phyloP scores from a whole-genome alignment of 2,113 vertebrate genomes.

The Carassius carassius region DNA sequence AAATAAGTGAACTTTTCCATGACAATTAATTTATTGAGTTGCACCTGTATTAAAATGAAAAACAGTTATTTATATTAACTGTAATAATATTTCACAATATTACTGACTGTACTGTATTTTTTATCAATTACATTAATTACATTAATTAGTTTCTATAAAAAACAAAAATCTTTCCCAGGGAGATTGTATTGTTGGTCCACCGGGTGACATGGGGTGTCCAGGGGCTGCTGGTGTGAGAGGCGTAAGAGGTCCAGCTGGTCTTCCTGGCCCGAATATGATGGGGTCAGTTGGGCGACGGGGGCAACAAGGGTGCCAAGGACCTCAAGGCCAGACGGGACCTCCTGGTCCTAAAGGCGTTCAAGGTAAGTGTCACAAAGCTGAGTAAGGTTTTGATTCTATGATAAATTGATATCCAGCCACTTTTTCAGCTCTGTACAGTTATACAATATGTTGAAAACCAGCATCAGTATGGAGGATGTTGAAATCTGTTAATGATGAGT shows the following conservation, averaged over 20 bases:
- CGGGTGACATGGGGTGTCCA: conserved; percentile 80
- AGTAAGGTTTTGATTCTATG: not conserved
- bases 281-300: conserved; percentile 81
- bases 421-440: no score
- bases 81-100: no score
- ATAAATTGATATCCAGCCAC: no score
- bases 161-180: conserved; percentile 72
- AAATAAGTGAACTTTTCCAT: no score
- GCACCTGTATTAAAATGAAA: no score
- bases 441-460: not conserved
- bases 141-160: not conserved
- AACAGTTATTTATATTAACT: no score
- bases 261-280: conserved; percentile 73
- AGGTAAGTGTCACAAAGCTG: conserved; percentile 68
- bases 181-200: conserved; percentile 72
- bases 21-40: no score
- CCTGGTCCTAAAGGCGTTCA: conserved; percentile 75
- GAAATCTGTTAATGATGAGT: not conserved
- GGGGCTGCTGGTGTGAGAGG: conserved; percentile 81
- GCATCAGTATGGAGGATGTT: not conserved
- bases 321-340: conserved; percentile 74
- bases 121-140: no score
- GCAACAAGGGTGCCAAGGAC: conserved; percentile 77
- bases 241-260: conserved; percentile 73
- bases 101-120: no score